Percentiles rank a stretch among this genome's conserved stretches.
Evolutionary conservation across 2,888 invertebrate genomes (phyloP).

Genomic region (Amphipyra berbera): DNA sequence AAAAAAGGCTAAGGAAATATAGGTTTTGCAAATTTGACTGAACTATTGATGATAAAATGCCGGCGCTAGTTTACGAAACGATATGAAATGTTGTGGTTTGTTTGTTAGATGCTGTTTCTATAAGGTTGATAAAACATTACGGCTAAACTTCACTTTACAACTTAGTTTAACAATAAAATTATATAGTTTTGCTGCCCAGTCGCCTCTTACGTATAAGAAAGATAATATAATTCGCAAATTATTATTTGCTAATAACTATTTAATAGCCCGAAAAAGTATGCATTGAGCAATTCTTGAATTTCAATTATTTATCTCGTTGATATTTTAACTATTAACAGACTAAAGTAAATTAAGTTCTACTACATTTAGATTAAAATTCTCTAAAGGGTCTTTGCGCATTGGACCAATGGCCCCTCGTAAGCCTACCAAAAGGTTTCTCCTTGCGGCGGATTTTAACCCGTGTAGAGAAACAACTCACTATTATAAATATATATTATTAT

Average conservation of each 20-base stretch:
- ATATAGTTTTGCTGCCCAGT: constrained; percentile 25
- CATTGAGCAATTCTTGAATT: too few species aligned
- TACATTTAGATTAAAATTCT: neutral
- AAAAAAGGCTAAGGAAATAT: neutral
- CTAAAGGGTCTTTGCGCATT: neutral
- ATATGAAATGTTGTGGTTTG: constrained; percentile 32
- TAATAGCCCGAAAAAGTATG: neutral
- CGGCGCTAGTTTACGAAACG: constrained; percentile 17
- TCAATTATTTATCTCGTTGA: too few species aligned
- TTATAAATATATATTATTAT: neutral
- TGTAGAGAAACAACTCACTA: neutral
- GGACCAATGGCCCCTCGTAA: neutral
- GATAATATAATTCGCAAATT: constrained; percentile 29
- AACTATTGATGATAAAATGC: too few species aligned
- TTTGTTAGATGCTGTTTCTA: constrained; percentile 35
- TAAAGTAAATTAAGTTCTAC: constrained; percentile 1
- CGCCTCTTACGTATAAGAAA: constrained; percentile 10
- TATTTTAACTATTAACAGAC: neutral
- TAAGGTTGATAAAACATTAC: constrained; percentile 42
- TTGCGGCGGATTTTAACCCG: neutral
- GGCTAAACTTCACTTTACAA: constrained; percentile 42
- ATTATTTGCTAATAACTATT: constrained; percentile 1
- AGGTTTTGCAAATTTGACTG: neutral
- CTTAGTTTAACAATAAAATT: constrained; percentile 38
- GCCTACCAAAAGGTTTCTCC: neutral